Conservation (phyloP, 2,888 invertebrate genomes). For the Ptilodon capucinus region DNA sequence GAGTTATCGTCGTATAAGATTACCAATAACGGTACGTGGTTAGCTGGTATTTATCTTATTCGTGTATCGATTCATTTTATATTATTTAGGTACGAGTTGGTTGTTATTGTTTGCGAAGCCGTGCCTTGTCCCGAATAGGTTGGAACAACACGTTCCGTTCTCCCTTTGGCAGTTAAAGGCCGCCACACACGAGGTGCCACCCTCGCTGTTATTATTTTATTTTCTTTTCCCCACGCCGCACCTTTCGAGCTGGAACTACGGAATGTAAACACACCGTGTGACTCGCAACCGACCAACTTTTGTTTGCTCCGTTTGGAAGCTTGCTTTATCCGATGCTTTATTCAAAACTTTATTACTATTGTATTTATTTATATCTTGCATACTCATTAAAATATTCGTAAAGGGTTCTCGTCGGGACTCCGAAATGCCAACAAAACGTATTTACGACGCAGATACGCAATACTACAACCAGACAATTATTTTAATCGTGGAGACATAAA, state of each 20-base stretch:
- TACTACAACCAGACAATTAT: conserved; percentile 23
- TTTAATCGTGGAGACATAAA: conserved; percentile 12
- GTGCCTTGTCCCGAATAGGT: conserved; percentile 41
- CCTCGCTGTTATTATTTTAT: conserved; percentile 45
- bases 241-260: conserved; percentile 35
- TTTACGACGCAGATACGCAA: conserved; percentile 16
- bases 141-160: conserved; percentile 48
- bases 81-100: conserved; percentile 18
- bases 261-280: conserved; percentile 32
- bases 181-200: conserved; percentile 53
- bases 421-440: conserved; percentile 26
- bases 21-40: conserved; percentile 39
- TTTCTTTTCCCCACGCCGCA: conserved; percentile 46
- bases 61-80: conserved; percentile 36
- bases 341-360: conserved; percentile 17
- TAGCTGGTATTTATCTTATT: conserved; percentile 51
- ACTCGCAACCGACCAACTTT: conserved; percentile 33
- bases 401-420: no score
- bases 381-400: conserved; percentile 23
- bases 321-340: conserved; percentile 19
- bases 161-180: conserved; percentile 41
- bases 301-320: conserved; percentile 34
- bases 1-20: conserved; percentile 29
- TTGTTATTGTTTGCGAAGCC: conserved; percentile 38
- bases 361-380: conserved; percentile 26